Conservation (phyloP, 1,140 invertebrate species). For the Nilaparvata lugens region DNA sequence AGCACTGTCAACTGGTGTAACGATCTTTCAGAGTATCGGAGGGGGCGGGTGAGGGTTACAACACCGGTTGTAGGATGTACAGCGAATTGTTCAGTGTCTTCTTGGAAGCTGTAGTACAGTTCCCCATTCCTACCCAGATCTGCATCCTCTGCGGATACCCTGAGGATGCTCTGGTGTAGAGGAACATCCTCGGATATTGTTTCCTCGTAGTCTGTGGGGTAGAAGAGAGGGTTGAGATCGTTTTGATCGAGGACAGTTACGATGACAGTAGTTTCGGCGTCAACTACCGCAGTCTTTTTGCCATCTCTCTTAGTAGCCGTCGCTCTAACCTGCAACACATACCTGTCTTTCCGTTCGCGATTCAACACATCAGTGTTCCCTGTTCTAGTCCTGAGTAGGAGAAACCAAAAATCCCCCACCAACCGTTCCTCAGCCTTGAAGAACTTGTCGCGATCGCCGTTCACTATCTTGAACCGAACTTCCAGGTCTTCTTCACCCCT, state of each 20-base stretch:
- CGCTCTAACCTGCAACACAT: conserved; percentile 71
- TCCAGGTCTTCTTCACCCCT: conserved; percentile 44
- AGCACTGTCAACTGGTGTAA: conserved; percentile 67
- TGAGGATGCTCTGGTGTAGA: conserved; percentile 64
- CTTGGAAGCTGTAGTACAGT: conserved; percentile 90
- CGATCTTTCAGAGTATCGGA: conserved; percentile 53
- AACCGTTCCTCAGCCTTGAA: conserved; percentile 83
- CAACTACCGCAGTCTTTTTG: conserved; percentile 42
- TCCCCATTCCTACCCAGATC: conserved; percentile 90
- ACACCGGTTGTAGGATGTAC: conserved; percentile 87
- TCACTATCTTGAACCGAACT: conserved; percentile 71
- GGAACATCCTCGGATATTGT: conserved; percentile 84
- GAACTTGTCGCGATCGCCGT: conserved; percentile 77
- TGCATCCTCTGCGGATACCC: conserved; percentile 82
- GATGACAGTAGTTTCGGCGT: conserved; percentile 62
- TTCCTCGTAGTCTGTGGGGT: conserved; percentile 74
- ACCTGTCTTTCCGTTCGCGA: conserved; percentile 77
- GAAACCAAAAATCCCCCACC: conserved; percentile 90
- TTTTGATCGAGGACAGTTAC: conserved; percentile 83
- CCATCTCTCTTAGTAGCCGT: conserved; percentile 49
- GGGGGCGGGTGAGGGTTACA: conserved; percentile 69
- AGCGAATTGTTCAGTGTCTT: conserved; percentile 77
- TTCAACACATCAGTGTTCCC: conserved; percentile 79
- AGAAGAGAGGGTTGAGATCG: conserved; percentile 87
- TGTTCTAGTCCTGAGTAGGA: conserved; percentile 76